Conservation (phyloP, 1,140 invertebrate genomes). For the Bombus superbus region DNA sequence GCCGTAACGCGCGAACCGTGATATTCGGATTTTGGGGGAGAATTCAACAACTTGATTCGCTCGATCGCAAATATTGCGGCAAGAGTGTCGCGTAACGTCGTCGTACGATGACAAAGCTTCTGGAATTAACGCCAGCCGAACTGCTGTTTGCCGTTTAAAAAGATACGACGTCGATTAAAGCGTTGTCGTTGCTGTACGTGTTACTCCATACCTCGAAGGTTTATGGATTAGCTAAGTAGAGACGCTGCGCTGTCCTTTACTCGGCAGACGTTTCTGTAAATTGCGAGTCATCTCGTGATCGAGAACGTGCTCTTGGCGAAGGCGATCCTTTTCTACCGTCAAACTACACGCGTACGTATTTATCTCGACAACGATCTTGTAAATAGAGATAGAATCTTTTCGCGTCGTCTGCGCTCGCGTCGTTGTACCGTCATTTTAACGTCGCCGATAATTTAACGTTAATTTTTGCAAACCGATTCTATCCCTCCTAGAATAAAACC, state of each 20-base stretch:
- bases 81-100: not conserved
- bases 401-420: too few relatives aligned
- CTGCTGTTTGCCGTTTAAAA: not conserved
- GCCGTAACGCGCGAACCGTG: not conserved
- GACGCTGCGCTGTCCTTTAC: not conserved
- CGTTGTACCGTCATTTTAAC: too few relatives aligned
- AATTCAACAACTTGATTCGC: slow-evolving; percentile 5
- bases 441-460: too few relatives aligned
- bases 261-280: not conserved
- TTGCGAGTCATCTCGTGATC: not conserved
- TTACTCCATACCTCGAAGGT: not conserved
- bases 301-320: not conserved
- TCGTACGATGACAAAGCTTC: not conserved
- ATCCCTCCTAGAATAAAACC: too few relatives aligned
- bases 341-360: too few relatives aligned
- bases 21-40: not conserved
- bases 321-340: not conserved
- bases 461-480: too few relatives aligned
- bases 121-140: not conserved
- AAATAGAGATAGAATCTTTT: too few relatives aligned
- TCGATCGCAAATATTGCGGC: not conserved
- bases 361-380: too few relatives aligned
- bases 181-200: not conserved
- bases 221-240: not conserved
- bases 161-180: slow-evolving; percentile 25